Conservation (phyloP, 2,888 invertebrate species). For the Cheilosia vernalis region DNA sequence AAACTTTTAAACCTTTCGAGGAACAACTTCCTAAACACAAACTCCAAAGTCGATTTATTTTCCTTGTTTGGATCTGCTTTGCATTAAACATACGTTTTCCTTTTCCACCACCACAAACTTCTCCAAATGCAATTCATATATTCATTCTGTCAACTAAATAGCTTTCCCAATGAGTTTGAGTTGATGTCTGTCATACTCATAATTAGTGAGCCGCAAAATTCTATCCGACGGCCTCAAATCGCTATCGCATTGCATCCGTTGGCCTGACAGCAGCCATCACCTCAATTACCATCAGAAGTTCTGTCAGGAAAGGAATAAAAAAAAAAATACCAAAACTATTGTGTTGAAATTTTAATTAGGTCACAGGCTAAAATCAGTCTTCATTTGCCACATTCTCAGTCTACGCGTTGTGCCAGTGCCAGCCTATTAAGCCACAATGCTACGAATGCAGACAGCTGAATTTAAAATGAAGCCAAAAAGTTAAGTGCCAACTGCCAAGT, state of each 20-base stretch:
- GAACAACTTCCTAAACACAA: too few species aligned
- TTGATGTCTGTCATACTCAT: slow-evolving; percentile 20
- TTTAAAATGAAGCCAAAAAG: slow-evolving; percentile 48
- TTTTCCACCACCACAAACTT: not conserved
- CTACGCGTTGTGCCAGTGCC: not conserved
- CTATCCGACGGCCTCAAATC: not conserved
- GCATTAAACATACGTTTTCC: too few species aligned
- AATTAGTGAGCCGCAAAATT: slow-evolving; percentile 14
- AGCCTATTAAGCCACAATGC: slow-evolving; percentile 10
- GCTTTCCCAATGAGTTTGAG: slow-evolving; percentile 24
- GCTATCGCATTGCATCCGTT: slow-evolving; percentile 8
- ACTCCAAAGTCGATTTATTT: too few species aligned
- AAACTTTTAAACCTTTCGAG: too few species aligned
- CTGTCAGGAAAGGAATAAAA: not conserved
- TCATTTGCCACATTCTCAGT: not conserved
- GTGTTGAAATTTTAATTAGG: slow-evolving; percentile 61
- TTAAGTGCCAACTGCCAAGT: slow-evolving; percentile 17
- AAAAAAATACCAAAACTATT: not conserved
- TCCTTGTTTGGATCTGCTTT: too few species aligned
- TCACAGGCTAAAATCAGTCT: slow-evolving; percentile 32
- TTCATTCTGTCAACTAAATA: slow-evolving; percentile 33
- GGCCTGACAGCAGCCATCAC: not conserved
- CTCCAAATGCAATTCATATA: not conserved
- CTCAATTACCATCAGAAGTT: slow-evolving; percentile 24
- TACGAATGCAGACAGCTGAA: slow-evolving; percentile 30